phyloP scores from a whole-genome alignment of 1,140 invertebrate genomes.

The Drosophila bocqueti region DNA sequence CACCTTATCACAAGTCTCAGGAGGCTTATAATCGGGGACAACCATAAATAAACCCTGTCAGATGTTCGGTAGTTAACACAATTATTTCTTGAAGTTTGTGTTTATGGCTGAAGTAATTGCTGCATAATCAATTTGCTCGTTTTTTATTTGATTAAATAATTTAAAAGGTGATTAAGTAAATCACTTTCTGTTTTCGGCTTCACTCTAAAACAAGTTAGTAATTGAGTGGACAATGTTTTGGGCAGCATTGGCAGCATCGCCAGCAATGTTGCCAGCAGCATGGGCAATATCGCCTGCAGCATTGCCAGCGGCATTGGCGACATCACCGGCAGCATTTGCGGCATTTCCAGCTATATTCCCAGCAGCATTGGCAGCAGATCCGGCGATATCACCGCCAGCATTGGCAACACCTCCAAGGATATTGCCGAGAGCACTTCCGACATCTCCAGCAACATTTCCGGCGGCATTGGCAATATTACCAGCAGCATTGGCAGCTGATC shows the following conservation, averaged over 20 bases:
- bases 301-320: constrained; percentile 18
- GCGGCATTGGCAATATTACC: background rate
- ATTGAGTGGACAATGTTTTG: constrained; percentile 12
- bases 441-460: background rate
- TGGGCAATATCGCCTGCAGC: background rate
- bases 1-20: constrained; percentile 18
- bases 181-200: too few species aligned
- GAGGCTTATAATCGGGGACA: background rate
- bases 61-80: background rate
- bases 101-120: background rate
- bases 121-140: background rate
- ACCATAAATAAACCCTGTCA: constrained; percentile 6
- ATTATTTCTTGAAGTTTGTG: background rate
- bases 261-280: constrained; percentile 9
- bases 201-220: constrained; percentile 11
- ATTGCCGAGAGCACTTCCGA: constrained; percentile 10
- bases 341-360: background rate
- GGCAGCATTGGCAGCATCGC: constrained; percentile 9
- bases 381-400: constrained; percentile 12
- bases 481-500: background rate
- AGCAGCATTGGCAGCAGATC: constrained; percentile 7
- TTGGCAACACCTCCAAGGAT: constrained; percentile 9
- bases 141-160: constrained; percentile 11
- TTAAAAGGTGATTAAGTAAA: background rate
- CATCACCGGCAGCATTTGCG: background rate